Evolutionary conservation across 1,140 invertebrate genomes (phyloP).

Genomic region (Drosophila triauraria): DNA sequence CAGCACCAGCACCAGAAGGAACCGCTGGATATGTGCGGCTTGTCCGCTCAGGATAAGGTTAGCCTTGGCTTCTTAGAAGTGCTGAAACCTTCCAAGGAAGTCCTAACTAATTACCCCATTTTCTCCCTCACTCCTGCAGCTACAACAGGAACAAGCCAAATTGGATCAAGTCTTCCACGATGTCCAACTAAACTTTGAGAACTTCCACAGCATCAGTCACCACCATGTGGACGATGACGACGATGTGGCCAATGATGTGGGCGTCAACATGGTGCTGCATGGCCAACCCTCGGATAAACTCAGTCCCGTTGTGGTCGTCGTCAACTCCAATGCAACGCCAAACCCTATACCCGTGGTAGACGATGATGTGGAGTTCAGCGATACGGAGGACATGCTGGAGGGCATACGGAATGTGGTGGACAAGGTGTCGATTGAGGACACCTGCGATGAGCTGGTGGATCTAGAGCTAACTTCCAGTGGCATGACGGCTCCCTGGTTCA

Average conservation of each 20-base stretch:
- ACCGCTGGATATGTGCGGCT: conserved; percentile 64
- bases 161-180: conserved; percentile 79
- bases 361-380: conserved; percentile 89
- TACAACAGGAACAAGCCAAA: conserved; percentile 84
- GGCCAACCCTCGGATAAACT: conserved; percentile 51
- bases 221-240: conserved; percentile 38
- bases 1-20: conserved; percentile 59
- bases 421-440: conserved; percentile 84
- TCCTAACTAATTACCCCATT: too few relatives aligned
- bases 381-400: conserved; percentile 93
- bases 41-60: conserved; percentile 62
- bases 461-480: conserved; percentile 70
- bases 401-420: conserved; percentile 90
- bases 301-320: conserved; percentile 22
- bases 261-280: conserved; percentile 70
- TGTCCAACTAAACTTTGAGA: conserved; percentile 76
- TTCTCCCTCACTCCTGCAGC: background rate
- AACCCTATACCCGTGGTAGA: conserved; percentile 58
- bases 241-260: conserved; percentile 50
- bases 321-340: conserved; percentile 13
- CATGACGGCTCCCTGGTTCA: conserved; percentile 77
- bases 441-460: conserved; percentile 77
- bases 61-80: background rate
- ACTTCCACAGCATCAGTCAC: conserved; percentile 69
- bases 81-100: too few relatives aligned